phyloP scores from a whole-genome alignment of 2,888 invertebrate species.

The Celastrina argiolus region DNA sequence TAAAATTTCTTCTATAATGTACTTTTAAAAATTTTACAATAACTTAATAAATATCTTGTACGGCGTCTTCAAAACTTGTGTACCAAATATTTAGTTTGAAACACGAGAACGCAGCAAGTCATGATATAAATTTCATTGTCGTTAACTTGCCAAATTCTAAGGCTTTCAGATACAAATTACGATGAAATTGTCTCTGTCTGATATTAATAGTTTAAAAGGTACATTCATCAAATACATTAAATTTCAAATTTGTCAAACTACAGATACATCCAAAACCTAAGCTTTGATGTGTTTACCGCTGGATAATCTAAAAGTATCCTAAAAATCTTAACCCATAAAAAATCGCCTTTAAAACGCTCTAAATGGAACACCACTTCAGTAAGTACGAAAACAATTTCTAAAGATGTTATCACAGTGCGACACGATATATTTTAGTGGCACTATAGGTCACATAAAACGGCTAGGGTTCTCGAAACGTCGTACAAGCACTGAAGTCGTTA shows the following conservation, averaged over 20 bases:
- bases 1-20: conserved; percentile 16
- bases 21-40: conserved; percentile 4
- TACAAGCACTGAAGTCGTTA: conserved; percentile 77
- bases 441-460: conserved; percentile 65
- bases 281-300: too few relatives aligned
- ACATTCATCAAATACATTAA: too few relatives aligned
- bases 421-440: conserved; percentile 43
- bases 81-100: background rate
- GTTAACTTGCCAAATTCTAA: background rate
- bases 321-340: too few relatives aligned
- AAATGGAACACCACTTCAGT: background rate
- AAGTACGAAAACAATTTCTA: conserved; percentile 27
- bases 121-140: background rate
- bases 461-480: conserved; percentile 69
- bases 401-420: conserved; percentile 34
- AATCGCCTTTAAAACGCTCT: background rate
- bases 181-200: too few relatives aligned
- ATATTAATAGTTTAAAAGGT: too few relatives aligned
- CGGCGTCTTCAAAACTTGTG: background rate
- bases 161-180: too few relatives aligned
- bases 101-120: background rate
- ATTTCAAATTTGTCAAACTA: too few relatives aligned
- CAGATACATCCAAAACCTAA: too few relatives aligned
- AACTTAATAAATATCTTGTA: conserved; percentile 5
- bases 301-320: too few relatives aligned